phyloP scores from a whole-genome alignment of 2,797 vertebrate genomes.

The Tokudaia muenninki region DNA sequence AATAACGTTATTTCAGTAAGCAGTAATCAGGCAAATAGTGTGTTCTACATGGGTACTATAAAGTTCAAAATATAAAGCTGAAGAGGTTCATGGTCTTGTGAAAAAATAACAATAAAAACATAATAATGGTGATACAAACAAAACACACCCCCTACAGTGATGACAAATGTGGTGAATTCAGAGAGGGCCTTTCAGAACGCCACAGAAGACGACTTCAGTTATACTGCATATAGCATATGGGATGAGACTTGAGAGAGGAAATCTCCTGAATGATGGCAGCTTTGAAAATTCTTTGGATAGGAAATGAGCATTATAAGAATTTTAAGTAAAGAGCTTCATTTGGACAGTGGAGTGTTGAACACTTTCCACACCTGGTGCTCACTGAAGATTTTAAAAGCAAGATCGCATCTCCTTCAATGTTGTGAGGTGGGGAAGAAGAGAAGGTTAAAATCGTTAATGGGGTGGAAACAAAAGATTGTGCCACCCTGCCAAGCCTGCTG shows the following conservation, averaged over 20 bases:
- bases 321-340: background rate
- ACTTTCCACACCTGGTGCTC: background rate
- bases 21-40: background rate
- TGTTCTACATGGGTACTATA: background rate
- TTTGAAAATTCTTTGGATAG: background rate
- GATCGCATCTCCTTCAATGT: fast-evolving
- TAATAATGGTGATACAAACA: background rate
- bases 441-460: fast-evolving
- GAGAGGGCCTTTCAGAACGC: background rate
- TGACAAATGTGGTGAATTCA: background rate
- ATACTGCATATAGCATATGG: fast-evolving
- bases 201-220: background rate
- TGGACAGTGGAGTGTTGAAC: background rate
- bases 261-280: background rate
- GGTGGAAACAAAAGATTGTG: fast-evolving
- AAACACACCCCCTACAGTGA: background rate
- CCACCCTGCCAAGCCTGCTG: background rate
- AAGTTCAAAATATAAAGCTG: background rate
- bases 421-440: background rate
- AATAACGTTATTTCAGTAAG: background rate
- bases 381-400: background rate
- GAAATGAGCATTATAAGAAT: background rate
- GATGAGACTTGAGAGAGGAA: background rate
- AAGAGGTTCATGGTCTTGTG: background rate
- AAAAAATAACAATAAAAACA: background rate